Base-by-base conservation (phyloP, 2,888 invertebrate genomes). In the Automeris io region DNA sequence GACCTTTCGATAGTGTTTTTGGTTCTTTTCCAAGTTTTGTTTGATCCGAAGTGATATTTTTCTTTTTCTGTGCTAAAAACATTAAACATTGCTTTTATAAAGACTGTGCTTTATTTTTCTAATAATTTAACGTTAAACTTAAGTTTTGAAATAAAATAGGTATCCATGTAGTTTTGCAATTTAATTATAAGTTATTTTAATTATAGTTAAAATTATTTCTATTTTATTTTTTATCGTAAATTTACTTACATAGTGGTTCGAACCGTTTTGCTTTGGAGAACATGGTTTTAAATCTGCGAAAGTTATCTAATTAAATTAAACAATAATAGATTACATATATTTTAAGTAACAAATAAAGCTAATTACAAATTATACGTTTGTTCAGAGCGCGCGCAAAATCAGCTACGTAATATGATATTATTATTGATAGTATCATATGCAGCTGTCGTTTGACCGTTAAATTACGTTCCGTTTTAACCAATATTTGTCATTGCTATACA, bases 251-350 rank as follows among this genome's bases (percentile, higher is more conserved):
- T 23, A 63, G 43, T 39, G 63, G 56, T 56, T 83, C 82, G 59
- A 86, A 86, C 41, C 85, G 69, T 50, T 85, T 85, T 9, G 85
- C 82, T 62, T 86, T 86, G 6, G 85, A 81, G 54, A 86, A 86
- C 85, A 86, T 85, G 42, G 37, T 70, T 42, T 41, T 34, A 13
- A 40, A 37, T 29, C 35, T n/a, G n/a, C n/a, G n/a, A n/a, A n/a
- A n/a, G n/a, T n/a, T n/a, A n/a, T n/a, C n/a, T n/a, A n/a, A n/a
- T n/a, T n/a, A n/a, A n/a, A n/a, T n/a, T n/a, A n/a, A n/a, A n/a
- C n/a, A n/a, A n/a, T n/a, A n/a, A n/a, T 13, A 29, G n/a, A 36
- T 8, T 33, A 24, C 33, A 40, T 24, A 16, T 25, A 31, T 33
- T 22, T 36, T 1, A 18, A 26, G 16, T 12, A 3, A 21, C 12